Base-by-base conservation (phyloP, 2,797 vertebrate genomes). In the Tamandua tetradactyla region DNA sequence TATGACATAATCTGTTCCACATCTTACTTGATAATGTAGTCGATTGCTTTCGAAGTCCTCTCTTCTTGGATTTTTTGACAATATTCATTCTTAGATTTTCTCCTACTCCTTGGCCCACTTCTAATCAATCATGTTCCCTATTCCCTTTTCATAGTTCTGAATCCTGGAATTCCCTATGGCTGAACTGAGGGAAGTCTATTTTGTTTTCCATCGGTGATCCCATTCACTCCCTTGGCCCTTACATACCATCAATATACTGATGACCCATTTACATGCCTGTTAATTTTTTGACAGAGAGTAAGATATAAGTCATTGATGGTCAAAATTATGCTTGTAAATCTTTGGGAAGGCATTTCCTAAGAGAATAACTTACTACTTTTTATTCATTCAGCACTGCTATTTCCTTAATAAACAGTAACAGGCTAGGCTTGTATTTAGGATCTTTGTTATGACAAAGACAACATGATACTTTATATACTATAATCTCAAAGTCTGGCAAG, bases 351-450 rank as follows among this genome's bases (percentile, higher is more conserved):
- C 15, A 59, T 9, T 11, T 90, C 14, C n/a, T 83, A 27, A 76
- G 23, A 84, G 49, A 84, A n/a, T 10, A 85, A 80, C 2, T 22
- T n/a, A 71, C 20, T 4, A 27, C 47, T 2, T 90, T 83, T 90
- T 61, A 87, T 59, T 59, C 20, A 59, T 66, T 12, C 32, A 44
- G n/a, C 64, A 78, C 20, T 23, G 55, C 49, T 5, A 87, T 78
- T 87, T 94, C 18, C 69, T 94, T 94, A 62, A 85, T 64, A 91
- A 68, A 8, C 30, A 69, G 30, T 85, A 27, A 93, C 79, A 86
- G 71, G 94, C 23, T 5, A 66, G 52, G 2, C 4, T 94, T 66
- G 3, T 7, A 57, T 30, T 37, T 83, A 59, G 12, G 6, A 49
- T 37, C 5, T 71, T 75, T 59, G 2, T 66, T 90, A 42, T 69